Evolutionary conservation across 2,888 invertebrate species (phyloP).

Genomic region (Drosophila mayaguana): DNA sequence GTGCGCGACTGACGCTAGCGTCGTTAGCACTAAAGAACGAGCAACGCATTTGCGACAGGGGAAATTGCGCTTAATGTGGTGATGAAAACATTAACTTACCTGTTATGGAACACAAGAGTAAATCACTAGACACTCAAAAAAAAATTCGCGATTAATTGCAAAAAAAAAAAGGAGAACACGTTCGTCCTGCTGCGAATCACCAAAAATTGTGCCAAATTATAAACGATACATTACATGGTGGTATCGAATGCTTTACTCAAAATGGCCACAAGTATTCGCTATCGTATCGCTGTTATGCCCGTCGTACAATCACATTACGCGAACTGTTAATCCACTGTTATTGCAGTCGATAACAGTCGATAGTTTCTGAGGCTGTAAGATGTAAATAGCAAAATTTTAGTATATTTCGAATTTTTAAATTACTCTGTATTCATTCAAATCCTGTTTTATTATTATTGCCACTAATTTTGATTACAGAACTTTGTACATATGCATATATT

Average conservation of each 20-base stretch:
- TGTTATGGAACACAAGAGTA: constrained; percentile 21
- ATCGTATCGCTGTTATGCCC: background rate
- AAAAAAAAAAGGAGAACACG: constrained; percentile 21
- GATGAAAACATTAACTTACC: constrained; percentile 25
- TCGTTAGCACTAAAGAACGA: constrained; percentile 14
- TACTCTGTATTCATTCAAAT: no score
- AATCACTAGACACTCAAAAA: constrained; percentile 6
- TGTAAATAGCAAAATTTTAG: no score
- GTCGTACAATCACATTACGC: background rate
- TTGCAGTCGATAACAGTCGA: background rate
- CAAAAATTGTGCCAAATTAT: constrained; percentile 14
- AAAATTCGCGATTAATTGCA: background rate
- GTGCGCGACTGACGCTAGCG: constrained; percentile 43
- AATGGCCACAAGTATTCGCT: constrained; percentile 12
- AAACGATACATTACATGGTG: constrained; percentile 13
- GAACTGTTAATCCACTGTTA: background rate
- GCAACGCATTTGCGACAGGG: background rate
- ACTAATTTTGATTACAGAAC: no score
- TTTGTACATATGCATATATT: no score
- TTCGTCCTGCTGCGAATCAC: constrained; percentile 24
- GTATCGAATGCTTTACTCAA: constrained; percentile 39
- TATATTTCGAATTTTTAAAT: no score
- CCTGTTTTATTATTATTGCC: no score
- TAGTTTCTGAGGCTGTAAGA: background rate
- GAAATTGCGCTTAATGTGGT: background rate